A percentile compares a stretch with the other conserved stretches of the same genome.
Evolutionary conservation across 2,888 invertebrate species (phyloP).

Genomic region (Synergus japonicus): DNA sequence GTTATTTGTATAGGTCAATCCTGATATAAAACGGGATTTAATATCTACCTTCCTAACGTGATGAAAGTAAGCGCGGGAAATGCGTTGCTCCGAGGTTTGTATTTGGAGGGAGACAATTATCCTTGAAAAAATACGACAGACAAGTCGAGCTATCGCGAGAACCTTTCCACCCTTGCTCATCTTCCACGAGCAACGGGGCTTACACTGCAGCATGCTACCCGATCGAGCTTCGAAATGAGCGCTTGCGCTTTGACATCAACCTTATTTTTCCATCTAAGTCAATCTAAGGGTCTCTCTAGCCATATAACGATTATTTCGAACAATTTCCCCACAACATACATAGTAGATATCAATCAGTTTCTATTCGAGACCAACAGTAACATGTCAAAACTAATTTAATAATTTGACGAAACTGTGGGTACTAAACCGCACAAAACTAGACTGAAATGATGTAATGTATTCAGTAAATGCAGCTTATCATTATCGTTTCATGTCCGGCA

Average conservation of each 20-base stretch:
- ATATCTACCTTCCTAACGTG: slow-evolving; percentile 25
- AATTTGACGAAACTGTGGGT: neutral
- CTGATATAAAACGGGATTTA: neutral
- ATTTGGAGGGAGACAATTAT: slow-evolving; percentile 22
- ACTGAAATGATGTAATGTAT: neutral
- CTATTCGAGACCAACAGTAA: neutral
- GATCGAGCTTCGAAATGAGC: slow-evolving; percentile 43
- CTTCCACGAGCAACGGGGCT: slow-evolving; percentile 26
- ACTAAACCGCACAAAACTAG: neutral
- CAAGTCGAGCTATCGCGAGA: slow-evolving; percentile 25
- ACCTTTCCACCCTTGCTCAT: slow-evolving; percentile 32
- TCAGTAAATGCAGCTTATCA: slow-evolving; percentile 32
- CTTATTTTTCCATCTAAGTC: slow-evolving; percentile 17
- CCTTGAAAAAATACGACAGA: slow-evolving; percentile 33
- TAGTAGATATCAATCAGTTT: slow-evolving; percentile 2
- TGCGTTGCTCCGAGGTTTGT: slow-evolving; percentile 1
- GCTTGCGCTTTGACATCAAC: slow-evolving; percentile 55
- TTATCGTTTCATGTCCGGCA: slow-evolving; percentile 27
- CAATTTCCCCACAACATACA: neutral
- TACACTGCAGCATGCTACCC: slow-evolving; percentile 43
- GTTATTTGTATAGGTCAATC: neutral
- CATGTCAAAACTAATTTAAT: too few relatives aligned
- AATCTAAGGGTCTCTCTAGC: slow-evolving; percentile 15
- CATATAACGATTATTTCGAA: slow-evolving; percentile 6
- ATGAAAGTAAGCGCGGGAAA: slow-evolving; percentile 20